Evolutionary conservation across 1,140 invertebrate genomes (phyloP).

Genomic region (Cydia splendana): DNA sequence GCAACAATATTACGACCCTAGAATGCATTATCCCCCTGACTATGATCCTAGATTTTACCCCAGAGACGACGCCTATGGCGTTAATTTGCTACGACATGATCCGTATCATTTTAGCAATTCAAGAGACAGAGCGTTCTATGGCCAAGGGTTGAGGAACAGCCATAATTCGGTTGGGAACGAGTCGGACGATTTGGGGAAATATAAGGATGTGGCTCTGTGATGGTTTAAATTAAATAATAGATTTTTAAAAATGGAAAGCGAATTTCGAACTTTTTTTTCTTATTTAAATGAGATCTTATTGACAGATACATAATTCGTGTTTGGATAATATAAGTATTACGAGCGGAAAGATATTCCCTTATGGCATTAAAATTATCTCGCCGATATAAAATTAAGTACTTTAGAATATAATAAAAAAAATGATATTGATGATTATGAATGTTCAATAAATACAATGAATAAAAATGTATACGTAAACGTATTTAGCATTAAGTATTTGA

Average conservation of each 20-base stretch:
- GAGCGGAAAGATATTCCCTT: background rate
- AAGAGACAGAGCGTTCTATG: conserved; percentile 72
- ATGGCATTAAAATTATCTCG: conserved; percentile 10
- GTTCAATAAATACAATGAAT: background rate
- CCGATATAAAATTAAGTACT: background rate
- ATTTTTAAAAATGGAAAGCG: background rate
- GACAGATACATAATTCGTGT: background rate
- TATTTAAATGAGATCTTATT: background rate
- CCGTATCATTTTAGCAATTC: conserved; percentile 69
- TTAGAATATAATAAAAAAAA: conserved; percentile 34
- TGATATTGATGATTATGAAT: conserved; percentile 1
- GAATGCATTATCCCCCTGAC: conserved; percentile 59
- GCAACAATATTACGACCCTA: conserved; percentile 61
- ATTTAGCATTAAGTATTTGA: background rate
- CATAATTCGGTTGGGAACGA: conserved; percentile 78
- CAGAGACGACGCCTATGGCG: conserved; percentile 65
- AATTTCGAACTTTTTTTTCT: too few relatives aligned
- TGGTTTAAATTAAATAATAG: background rate
- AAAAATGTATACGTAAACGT: background rate
- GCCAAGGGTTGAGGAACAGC: conserved; percentile 63
- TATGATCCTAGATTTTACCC: conserved; percentile 68
- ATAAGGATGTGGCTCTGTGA: conserved; percentile 78
- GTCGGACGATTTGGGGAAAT: conserved; percentile 78
- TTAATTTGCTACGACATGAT: conserved; percentile 68
- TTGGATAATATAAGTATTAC: background rate